Percentiles rank a stretch among this genome's conserved stretches.
These are phyloP conservation scores for Drosophila ustulata DNA, from an alignment of 2,888 invertebrate species.

Conservation along the genomic window DNA sequence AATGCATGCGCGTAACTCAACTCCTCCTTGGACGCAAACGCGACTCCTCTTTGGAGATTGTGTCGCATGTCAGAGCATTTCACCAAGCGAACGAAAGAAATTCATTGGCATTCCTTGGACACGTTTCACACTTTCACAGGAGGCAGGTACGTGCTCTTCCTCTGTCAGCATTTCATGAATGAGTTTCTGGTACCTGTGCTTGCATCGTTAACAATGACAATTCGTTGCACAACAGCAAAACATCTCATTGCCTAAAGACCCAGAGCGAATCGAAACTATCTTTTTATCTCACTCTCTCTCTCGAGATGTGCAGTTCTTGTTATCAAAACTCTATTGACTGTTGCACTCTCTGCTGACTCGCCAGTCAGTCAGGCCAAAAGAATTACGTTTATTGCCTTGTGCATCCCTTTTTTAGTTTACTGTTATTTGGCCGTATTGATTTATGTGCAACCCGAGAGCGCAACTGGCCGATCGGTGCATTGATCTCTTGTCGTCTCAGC, in stretches of 20 bases:
- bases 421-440: constrained; percentile 49
- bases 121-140: constrained; percentile 79
- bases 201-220: constrained; percentile 26
- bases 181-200: constrained; percentile 49
- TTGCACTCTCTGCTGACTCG: not conserved
- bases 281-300: constrained; percentile 34
- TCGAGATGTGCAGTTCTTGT: constrained; percentile 4
- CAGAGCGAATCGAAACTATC: constrained; percentile 29
- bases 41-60: constrained; percentile 19
- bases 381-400: constrained; percentile 41
- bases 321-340: constrained; percentile 33
- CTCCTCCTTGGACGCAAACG: constrained; percentile 39
- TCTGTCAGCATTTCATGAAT: constrained; percentile 61
- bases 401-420: constrained; percentile 38
- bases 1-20: constrained; percentile 76
- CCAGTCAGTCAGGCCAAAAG: constrained; percentile 12
- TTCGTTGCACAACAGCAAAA: constrained; percentile 11
- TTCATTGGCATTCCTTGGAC: constrained; percentile 77
- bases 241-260: constrained; percentile 9
- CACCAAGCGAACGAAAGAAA: constrained; percentile 56
- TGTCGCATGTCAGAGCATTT: constrained; percentile 77
- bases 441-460: constrained; percentile 29
- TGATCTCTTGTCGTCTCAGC: constrained; percentile 1
- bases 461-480: constrained; percentile 5
- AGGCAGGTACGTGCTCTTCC: constrained; percentile 48